phyloP scores from a whole-genome alignment of 2,888 invertebrate genomes.

The Drosophila melanosoma region DNA sequence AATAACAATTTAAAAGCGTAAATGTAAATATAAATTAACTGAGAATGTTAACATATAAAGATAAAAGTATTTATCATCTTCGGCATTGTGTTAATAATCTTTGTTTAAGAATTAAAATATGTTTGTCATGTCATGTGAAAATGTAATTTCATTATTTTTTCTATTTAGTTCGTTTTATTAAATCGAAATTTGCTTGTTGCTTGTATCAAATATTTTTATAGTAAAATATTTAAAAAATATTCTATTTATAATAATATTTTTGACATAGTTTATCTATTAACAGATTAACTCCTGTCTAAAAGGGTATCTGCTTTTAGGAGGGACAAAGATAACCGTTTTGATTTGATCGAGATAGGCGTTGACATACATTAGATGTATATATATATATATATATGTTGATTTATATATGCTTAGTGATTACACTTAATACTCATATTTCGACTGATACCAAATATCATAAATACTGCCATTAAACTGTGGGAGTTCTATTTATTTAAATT shows the following conservation, averaged over 20 bases:
- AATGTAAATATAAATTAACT: neutral
- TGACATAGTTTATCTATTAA: neutral
- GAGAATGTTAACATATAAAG: neutral
- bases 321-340: neutral
- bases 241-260: neutral
- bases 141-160: neutral
- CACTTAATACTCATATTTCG: neutral
- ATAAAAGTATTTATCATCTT: neutral
- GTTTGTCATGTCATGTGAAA: neutral
- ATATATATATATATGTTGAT: neutral
- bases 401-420: neutral
- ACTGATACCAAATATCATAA: neutral
- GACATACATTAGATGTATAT: neutral
- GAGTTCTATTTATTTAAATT: neutral
- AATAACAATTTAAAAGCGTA: neutral
- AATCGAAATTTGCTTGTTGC: neutral
- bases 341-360: neutral
- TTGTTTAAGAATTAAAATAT: neutral
- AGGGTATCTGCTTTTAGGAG: neutral
- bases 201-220: neutral
- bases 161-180: neutral
- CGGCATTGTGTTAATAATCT: neutral
- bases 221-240: neutral
- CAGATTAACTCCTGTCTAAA: neutral
- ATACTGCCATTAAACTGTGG: neutral